A percentile compares a stretch with the other conserved stretches of the same genome.
Conservation (phyloP, 2,797 vertebrate genomes). For the Pantherophis alleghaniensis region DNA sequence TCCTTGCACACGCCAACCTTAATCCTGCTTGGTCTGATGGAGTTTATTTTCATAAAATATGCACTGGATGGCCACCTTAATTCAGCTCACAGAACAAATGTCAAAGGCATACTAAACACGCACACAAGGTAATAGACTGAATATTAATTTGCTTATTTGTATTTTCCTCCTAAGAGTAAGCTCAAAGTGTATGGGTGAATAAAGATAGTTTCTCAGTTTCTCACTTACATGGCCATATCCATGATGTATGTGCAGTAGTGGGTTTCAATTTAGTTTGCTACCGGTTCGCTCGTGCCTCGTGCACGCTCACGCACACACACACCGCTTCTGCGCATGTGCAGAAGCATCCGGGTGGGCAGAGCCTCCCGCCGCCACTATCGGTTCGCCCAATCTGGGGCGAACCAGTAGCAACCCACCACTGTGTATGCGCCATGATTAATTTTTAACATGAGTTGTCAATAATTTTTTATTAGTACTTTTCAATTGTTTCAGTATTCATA, state of each 20-base stretch:
- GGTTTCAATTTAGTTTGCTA: no score
- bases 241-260: not conserved
- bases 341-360: no score
- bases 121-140: not conserved
- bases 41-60: not conserved
- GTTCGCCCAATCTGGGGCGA: no score
- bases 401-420: no score
- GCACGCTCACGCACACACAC: fast-evolving
- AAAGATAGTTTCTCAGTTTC: not conserved
- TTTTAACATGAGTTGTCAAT: not conserved
- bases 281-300: no score
- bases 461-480: not conserved
- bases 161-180: not conserved
- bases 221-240: not conserved
- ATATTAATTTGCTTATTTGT: not conserved
- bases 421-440: not conserved
- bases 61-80: not conserved
- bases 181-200: not conserved
- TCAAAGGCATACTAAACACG: not conserved
- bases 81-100: not conserved
- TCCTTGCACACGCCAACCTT: not conserved
- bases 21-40: not conserved
- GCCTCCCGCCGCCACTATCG: no score
- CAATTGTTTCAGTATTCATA: not conserved
- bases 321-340: no score